These are phyloP conservation scores for Lucilia sericata DNA, from an alignment of 1,140 invertebrate genomes.

Conservation along the genomic window DNA sequence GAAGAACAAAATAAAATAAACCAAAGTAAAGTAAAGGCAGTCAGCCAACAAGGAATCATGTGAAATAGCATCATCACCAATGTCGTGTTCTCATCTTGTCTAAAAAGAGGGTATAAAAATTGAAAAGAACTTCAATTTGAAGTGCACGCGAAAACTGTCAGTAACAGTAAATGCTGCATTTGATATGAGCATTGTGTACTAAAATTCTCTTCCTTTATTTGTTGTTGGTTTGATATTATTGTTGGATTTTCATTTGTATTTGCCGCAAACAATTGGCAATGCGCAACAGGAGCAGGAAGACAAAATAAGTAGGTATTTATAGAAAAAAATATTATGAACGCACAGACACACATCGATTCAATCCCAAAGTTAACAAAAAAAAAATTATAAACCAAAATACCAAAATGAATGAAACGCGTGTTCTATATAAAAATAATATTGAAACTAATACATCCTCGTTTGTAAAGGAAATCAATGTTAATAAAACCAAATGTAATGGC, in stretches of 20 bases:
- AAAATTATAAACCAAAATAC: conserved; percentile 7
- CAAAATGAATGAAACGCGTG: conserved; percentile 18
- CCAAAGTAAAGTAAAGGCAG: too few species aligned
- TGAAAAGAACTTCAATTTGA: conserved; percentile 47
- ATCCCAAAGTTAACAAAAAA: background rate
- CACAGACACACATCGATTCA: background rate
- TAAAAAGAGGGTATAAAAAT: conserved; percentile 31
- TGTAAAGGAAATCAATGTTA: conserved; percentile 3
- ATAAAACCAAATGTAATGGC: background rate
- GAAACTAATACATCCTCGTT: conserved; percentile 11
- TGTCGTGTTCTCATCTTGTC: background rate
- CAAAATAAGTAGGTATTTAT: conserved; percentile 9
- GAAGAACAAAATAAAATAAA: conserved; percentile 10
- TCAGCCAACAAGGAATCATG: background rate
- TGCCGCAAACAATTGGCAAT: conserved; percentile 46
- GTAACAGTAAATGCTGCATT: conserved; percentile 46
- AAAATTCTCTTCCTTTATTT: background rate
- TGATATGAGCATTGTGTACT: conserved; percentile 46
- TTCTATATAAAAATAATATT: background rate
- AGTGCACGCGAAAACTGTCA: conserved; percentile 46
- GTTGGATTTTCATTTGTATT: conserved; percentile 30
- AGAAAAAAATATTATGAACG: background rate
- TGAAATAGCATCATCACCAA: background rate
- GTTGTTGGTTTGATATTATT: conserved; percentile 35
- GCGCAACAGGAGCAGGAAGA: conserved; percentile 46